A percentile compares a stretch with the other conserved stretches of the same genome.
Evolutionary conservation across 2,113 vertebrate genomes (phyloP).

Genomic region (Melanostigma gelatinosum): DNA sequence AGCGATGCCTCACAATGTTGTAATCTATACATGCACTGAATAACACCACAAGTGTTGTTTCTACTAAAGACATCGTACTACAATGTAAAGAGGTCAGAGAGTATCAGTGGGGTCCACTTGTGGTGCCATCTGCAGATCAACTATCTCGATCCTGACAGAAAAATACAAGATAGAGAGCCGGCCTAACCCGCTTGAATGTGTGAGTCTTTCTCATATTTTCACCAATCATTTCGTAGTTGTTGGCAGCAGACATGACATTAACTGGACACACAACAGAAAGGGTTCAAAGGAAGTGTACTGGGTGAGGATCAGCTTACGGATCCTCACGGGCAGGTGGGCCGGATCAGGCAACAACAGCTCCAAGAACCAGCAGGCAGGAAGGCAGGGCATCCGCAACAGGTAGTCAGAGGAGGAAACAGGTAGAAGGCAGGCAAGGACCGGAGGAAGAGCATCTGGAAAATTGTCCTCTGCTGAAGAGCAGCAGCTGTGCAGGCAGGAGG

Average conservation of each 20-base stretch:
- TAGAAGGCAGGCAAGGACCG: neutral
- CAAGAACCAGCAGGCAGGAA: neutral
- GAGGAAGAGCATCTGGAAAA: neutral
- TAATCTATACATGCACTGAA: neutral
- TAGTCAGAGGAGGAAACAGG: neutral
- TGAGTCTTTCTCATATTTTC: neutral
- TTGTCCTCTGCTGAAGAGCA: neutral
- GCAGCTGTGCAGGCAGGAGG: conserved; percentile 17
- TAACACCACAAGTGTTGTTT: neutral
- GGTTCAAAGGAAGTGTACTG: neutral
- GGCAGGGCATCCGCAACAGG: neutral
- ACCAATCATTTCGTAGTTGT: neutral
- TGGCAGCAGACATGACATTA: neutral
- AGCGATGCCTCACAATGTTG: neutral
- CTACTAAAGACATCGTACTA: neutral
- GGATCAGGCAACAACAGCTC: neutral
- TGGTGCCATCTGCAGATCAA: neutral
- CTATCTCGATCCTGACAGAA: neutral
- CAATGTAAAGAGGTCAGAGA: neutral
- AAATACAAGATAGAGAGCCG: neutral
- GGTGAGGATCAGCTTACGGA: conserved; percentile 10
- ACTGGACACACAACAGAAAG: neutral
- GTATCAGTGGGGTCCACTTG: neutral
- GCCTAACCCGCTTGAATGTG: neutral
- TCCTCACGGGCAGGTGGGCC: neutral